Evolutionary conservation across 30 jellyfish, hydroid and myxozoan genomes (phyloP), one percentile per base, ranked within the genome.

Genomic region (Chrysaora quinquecirrha): DNA sequence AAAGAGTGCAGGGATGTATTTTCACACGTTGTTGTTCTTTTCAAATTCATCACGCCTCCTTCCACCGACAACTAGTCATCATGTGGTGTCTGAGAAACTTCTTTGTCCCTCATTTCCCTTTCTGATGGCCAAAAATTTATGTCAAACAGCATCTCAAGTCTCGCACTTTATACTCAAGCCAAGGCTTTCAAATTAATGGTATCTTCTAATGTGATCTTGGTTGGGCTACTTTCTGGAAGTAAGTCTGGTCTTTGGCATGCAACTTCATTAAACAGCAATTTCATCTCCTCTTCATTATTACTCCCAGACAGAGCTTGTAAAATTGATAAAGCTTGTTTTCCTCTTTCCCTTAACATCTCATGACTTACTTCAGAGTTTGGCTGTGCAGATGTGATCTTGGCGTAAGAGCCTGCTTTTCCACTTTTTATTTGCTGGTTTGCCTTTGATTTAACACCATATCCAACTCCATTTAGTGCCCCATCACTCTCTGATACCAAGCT

Each of bases 121-220:
- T n/a, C n/a, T n/a, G n/a, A n/a, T n/a, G n/a, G n/a, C n/a, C n/a
- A n/a, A n/a, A n/a, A n/a, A n/a, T n/a, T 71, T 71, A 10, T 14
- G 33, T 14, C 30, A 63, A 24, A 16, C 71, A 58, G 71, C 71
- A 16, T 58, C 30, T 58, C 25, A 24, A 31, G 31, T 64, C 76
- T 4, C 76, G 76, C 28, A 64, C 31, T 23, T 64, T 64, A 28
- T 70, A 27, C 67, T 27, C 33, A 2, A 18, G n/a, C 21, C 30
- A 47, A 19, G 73, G 64, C n/a, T n/a, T n/a, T n/a, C n/a, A n/a
- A n/a, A n/a, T n/a, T n/a, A n/a, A n/a, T n/a, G n/a, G n/a, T n/a
- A n/a, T n/a, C n/a, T n/a, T n/a, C n/a, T n/a, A n/a, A n/a, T n/a
- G n/a, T n/a, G n/a, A n/a, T n/a, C n/a, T 43, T 43, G 58, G 58